Conservation (phyloP, 2,797 vertebrate genomes). For the Acanthiza pusilla region DNA sequence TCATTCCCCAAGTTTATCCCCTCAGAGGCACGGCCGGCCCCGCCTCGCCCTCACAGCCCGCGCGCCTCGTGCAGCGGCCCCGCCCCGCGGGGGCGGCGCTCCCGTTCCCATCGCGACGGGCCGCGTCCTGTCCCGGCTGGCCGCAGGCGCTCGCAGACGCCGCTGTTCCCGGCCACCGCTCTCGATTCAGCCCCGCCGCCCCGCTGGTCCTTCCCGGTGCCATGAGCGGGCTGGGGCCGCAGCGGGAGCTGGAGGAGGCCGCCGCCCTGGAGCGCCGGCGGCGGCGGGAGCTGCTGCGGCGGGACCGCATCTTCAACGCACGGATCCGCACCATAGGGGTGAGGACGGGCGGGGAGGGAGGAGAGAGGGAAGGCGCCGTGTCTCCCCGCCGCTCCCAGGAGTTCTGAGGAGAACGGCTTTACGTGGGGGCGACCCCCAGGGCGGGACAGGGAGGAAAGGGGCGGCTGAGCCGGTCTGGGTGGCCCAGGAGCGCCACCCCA, state of each 20-base stretch:
- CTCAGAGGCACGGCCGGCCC: too few relatives aligned
- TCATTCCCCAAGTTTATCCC: fast-evolving
- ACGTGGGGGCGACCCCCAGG: not conserved
- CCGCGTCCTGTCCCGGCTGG: not conserved
- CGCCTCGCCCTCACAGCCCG: not conserved
- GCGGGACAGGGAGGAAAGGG: not conserved
- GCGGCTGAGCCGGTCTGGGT: not conserved
- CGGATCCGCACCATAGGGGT: constrained; percentile 80
- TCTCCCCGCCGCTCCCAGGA: fast-evolving
- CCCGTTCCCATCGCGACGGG: not conserved
- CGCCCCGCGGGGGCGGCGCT: not conserved
- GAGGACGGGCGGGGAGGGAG: constrained; percentile 1
- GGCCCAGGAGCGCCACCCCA: not conserved
- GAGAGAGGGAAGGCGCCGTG: not conserved
- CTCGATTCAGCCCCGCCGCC: not conserved
- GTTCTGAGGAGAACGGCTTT: not conserved
- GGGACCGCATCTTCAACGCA: constrained; percentile 75
- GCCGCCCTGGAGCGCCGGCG: constrained; percentile 59
- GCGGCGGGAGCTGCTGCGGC: constrained; percentile 70
- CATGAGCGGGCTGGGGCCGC: constrained; percentile 65
- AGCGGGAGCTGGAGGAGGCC: constrained; percentile 63
- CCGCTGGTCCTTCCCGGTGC: not conserved
- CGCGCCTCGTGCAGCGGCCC: not conserved
- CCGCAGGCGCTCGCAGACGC: not conserved
- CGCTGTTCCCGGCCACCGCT: not conserved